Evolutionary conservation across 2,888 invertebrate genomes (phyloP).

Genomic region (Netelia virgata): DNA sequence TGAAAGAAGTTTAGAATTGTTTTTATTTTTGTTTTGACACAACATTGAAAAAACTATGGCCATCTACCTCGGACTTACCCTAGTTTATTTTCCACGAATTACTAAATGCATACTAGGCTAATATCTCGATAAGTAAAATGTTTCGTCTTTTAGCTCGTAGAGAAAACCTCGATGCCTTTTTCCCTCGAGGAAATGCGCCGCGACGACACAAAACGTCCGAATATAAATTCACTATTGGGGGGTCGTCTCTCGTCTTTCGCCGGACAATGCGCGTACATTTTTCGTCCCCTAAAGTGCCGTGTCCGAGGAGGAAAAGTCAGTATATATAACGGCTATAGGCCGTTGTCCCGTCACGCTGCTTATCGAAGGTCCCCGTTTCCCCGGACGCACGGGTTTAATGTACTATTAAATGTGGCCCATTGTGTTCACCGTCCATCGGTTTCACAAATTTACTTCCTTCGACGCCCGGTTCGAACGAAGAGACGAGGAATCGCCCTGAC

Average conservation of each 20-base stretch:
- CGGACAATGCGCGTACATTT: conserved; percentile 65
- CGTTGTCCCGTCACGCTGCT: conserved; percentile 62
- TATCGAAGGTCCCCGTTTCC: conserved; percentile 65
- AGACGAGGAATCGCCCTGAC: conserved; percentile 39
- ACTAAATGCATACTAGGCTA: not conserved
- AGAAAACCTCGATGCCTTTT: not conserved
- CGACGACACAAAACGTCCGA: conserved; percentile 38
- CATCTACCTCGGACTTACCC: too few species aligned
- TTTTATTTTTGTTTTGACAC: too few species aligned
- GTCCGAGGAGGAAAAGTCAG: conserved; percentile 61
- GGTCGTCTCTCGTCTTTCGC: conserved; percentile 36
- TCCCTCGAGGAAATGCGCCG: conserved; percentile 38
- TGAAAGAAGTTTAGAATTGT: too few species aligned
- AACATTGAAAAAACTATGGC: too few species aligned
- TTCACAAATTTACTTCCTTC: conserved; percentile 82
- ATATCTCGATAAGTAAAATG: not conserved
- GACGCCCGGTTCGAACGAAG: conserved; percentile 66
- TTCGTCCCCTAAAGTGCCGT: conserved; percentile 54
- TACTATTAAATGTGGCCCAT: conserved; percentile 84
- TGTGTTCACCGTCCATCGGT: conserved; percentile 80
- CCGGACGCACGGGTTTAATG: conserved; percentile 78
- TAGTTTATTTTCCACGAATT: too few species aligned
- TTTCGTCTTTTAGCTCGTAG: not conserved
- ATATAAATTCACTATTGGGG: conserved; percentile 53
- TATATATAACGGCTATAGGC: conserved; percentile 28